These are phyloP conservation scores for Apis dorsata DNA, from an alignment of 1,140 invertebrate species.

Conservation along the genomic window DNA sequence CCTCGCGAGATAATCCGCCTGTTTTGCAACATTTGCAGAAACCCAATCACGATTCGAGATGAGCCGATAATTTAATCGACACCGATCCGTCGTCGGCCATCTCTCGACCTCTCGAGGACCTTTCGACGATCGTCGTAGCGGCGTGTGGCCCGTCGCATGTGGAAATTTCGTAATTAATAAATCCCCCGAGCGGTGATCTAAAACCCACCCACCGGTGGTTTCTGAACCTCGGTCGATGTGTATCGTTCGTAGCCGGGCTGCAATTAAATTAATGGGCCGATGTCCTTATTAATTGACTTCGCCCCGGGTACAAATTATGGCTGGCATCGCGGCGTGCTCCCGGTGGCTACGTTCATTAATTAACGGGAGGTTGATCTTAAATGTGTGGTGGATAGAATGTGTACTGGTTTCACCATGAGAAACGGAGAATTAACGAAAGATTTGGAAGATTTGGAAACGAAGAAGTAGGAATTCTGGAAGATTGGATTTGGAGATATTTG, in stretches of 20 bases:
- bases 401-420: background rate
- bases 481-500: too few relatives aligned
- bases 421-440: too few relatives aligned
- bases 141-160: background rate
- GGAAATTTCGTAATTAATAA: constrained; percentile 54
- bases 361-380: constrained; percentile 23
- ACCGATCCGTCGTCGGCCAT: constrained; percentile 17
- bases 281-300: constrained; percentile 73
- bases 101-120: constrained; percentile 33
- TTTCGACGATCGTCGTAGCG: constrained; percentile 12
- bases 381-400: constrained; percentile 5
- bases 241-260: constrained; percentile 13
- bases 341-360: constrained; percentile 62
- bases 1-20: background rate
- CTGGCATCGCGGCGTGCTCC: constrained; percentile 55
- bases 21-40: constrained; percentile 29
- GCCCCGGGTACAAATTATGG: constrained; percentile 70
- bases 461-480: too few relatives aligned
- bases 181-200: constrained; percentile 17
- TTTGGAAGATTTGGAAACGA: too few relatives aligned
- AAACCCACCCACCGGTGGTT: too few relatives aligned
- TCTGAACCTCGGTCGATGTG: background rate
- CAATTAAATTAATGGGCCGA: constrained; percentile 71
- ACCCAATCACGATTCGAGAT: constrained; percentile 9
- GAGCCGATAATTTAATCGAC: constrained; percentile 43